phyloP scores from a whole-genome alignment of 1,140 invertebrate species.

The Lutraria rhynchaena region DNA sequence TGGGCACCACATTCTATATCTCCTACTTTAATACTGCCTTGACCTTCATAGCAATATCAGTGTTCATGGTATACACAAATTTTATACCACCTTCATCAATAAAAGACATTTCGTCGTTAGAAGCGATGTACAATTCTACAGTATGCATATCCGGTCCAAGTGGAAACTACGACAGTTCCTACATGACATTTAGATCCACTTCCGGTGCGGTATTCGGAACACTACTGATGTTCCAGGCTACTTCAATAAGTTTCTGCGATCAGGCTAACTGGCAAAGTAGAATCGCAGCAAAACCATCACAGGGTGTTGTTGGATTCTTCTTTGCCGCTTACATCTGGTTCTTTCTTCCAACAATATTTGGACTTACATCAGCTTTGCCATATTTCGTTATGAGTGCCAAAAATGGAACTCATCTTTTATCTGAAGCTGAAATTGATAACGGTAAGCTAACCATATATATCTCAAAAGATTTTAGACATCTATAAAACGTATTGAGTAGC shows the following conservation, averaged over 20 bases:
- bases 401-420: slow-evolving; percentile 65
- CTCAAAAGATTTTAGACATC: too few relatives aligned
- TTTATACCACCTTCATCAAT: slow-evolving; percentile 52
- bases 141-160: slow-evolving; percentile 71
- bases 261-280: slow-evolving; percentile 79
- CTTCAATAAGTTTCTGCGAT: slow-evolving; percentile 81
- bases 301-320: slow-evolving; percentile 80
- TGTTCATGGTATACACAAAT: slow-evolving; percentile 65
- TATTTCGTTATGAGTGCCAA: slow-evolving; percentile 70
- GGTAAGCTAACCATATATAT: slow-evolving; percentile 65
- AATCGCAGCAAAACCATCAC: slow-evolving; percentile 77
- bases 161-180: slow-evolving; percentile 76
- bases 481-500: too few relatives aligned
- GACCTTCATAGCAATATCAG: slow-evolving; percentile 76
- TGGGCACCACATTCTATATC: slow-evolving; percentile 82
- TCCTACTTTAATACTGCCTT: slow-evolving; percentile 81
- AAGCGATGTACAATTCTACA: slow-evolving; percentile 68
- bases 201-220: slow-evolving; percentile 73
- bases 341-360: slow-evolving; percentile 76
- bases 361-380: slow-evolving; percentile 77
- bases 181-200: slow-evolving; percentile 62
- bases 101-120: slow-evolving; percentile 47
- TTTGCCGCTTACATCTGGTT: slow-evolving; percentile 80
- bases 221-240: slow-evolving; percentile 70
- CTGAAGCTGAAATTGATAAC: slow-evolving; percentile 68